Percentiles rank a stretch among this genome's conserved stretches.
Evolutionary conservation across 2,888 invertebrate species (phyloP).

Genomic region (Watsonalla binaria): DNA sequence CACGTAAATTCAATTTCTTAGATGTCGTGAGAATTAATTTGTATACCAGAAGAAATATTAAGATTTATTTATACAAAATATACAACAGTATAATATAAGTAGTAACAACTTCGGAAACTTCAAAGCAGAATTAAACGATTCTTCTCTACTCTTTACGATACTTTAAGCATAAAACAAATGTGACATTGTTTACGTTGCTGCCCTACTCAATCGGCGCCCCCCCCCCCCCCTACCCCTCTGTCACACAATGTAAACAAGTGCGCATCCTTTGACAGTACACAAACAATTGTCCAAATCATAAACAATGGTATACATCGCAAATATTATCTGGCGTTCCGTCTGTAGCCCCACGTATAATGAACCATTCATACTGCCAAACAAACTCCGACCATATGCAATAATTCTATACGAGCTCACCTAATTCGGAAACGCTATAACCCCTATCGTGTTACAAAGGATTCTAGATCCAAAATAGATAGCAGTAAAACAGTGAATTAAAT

Average conservation of each 20-base stretch:
- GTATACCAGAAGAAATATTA: too few species aligned
- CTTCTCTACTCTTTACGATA: conserved; percentile 6
- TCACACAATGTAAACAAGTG: conserved; percentile 68
- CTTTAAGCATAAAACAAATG: conserved; percentile 14
- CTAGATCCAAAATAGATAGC: conserved; percentile 64
- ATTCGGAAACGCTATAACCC: conserved; percentile 49
- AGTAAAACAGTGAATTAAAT: conserved; percentile 70
- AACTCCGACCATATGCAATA: conserved; percentile 77
- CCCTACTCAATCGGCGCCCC: conserved; percentile 29
- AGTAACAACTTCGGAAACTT: too few species aligned
- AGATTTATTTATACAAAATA: too few species aligned
- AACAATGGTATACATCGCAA: conserved; percentile 77
- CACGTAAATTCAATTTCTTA: too few species aligned
- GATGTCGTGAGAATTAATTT: too few species aligned
- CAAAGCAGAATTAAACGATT: neutral
- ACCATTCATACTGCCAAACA: conserved; percentile 77
- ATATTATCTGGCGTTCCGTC: conserved; percentile 64
- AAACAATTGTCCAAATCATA: conserved; percentile 78
- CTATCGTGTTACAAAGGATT: conserved; percentile 63
- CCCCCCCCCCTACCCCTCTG: conserved; percentile 35
- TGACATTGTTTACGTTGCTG: conserved; percentile 47
- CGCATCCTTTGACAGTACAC: conserved; percentile 75
- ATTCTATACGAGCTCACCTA: conserved; percentile 54
- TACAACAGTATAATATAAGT: too few species aligned
- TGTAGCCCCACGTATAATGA: conserved; percentile 74